Evolutionary conservation across 2,113 vertebrate species (phyloP).

Genomic region (Neogale vison): DNA sequence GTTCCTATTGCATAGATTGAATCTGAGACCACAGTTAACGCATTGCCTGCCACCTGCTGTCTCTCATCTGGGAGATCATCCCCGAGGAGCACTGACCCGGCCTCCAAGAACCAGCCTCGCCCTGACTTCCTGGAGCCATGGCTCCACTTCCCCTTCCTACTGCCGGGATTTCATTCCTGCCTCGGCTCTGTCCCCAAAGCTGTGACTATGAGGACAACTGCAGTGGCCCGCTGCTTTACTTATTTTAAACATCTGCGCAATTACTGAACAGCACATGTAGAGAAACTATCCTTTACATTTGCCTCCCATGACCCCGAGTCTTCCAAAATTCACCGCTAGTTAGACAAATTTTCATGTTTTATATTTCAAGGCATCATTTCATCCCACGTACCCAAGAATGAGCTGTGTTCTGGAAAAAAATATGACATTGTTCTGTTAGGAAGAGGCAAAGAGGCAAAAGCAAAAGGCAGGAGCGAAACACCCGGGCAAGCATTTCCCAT

Average conservation of each 20-base stretch:
- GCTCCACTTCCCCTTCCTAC: not conserved
- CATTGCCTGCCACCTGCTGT: not conserved
- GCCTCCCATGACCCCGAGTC: not conserved
- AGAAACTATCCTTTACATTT: not conserved
- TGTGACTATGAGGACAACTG: not conserved
- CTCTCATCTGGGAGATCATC: not conserved
- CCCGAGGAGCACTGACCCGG: not conserved
- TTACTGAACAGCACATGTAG: not conserved
- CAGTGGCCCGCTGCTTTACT: not conserved
- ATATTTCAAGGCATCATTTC: not conserved
- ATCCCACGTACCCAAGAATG: not conserved
- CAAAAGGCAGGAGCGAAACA: not conserved
- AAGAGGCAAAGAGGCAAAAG: not conserved
- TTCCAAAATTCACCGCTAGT: not conserved
- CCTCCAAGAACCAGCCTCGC: not conserved
- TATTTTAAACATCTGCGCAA: not conserved
- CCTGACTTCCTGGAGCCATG: not conserved
- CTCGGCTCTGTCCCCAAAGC: not conserved
- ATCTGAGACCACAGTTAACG: not conserved
- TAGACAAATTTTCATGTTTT: not conserved
- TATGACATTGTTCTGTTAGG: not conserved
- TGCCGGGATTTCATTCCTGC: not conserved
- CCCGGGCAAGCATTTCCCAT: conserved; percentile 9
- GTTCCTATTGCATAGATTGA: not conserved
- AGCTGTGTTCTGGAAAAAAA: conserved; percentile 3